Percentiles rank a stretch among this genome's conserved stretches.
phyloP scores from a whole-genome alignment of 2,888 invertebrate genomes.

The Athetis lepigone region DNA sequence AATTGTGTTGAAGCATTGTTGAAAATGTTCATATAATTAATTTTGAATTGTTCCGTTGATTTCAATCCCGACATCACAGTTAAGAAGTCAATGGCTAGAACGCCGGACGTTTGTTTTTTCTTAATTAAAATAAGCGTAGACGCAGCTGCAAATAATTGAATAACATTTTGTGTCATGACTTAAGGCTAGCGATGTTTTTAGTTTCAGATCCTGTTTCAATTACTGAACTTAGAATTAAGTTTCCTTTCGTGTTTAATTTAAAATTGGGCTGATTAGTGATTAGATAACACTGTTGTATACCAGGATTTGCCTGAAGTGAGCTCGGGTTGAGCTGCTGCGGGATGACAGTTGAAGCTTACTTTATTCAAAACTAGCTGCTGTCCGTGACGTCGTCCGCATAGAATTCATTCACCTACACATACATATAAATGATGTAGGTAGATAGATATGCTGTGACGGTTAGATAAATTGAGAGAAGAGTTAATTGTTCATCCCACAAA shows the following conservation, averaged over 20 bases:
- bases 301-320: no score
- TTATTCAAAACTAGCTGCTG: no score
- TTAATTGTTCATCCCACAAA: no score
- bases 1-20: slow-evolving; percentile 70
- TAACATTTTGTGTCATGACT: slow-evolving; percentile 28
- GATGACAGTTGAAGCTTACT: no score
- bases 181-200: not conserved
- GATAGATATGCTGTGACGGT: no score
- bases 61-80: slow-evolving; percentile 57
- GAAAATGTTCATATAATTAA: slow-evolving; percentile 72
- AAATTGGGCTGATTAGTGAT: not conserved
- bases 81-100: slow-evolving; percentile 60
- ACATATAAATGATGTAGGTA: no score
- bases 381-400: no score
- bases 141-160: slow-evolving; percentile 61
- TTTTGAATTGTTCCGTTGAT: slow-evolving; percentile 70
- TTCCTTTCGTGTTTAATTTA: not conserved
- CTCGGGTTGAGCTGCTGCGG: no score
- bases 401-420: no score
- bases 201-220: not conserved
- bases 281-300: not conserved
- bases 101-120: slow-evolving; percentile 55
- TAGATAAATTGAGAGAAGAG: no score
- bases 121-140: slow-evolving; percentile 60
- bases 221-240: not conserved